These are phyloP conservation scores for Moxostoma hubbsi DNA, from an alignment of 2,797 vertebrate genomes.

Conservation along the genomic window DNA sequence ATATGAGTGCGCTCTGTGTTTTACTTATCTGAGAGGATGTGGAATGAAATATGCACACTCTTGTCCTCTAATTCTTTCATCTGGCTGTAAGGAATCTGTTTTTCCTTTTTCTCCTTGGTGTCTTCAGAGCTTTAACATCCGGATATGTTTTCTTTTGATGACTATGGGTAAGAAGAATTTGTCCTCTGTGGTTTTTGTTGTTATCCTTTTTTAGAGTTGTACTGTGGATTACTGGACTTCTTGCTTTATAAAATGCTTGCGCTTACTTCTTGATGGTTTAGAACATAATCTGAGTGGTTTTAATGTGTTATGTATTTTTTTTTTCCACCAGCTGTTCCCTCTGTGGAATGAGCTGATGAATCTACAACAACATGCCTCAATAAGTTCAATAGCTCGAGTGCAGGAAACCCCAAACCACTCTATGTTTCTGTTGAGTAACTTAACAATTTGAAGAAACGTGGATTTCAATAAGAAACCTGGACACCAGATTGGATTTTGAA, in stretches of 20 bases:
- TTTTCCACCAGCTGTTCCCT: constrained; percentile 52
- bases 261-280: constrained; percentile 7
- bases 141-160: constrained; percentile 93
- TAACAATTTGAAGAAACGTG: constrained; percentile 6
- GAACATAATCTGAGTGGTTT: not conserved
- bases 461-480: constrained; percentile 32
- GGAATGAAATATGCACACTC: constrained; percentile 42
- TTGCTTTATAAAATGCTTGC: not conserved
- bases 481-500: constrained; percentile 18
- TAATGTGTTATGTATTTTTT: constrained; percentile 28
- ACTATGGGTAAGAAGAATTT: constrained; percentile 89
- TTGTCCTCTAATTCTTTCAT: constrained; percentile 34
- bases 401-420: constrained; percentile 23
- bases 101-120: constrained; percentile 68
- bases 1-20: constrained; percentile 30
- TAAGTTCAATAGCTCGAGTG: constrained; percentile 34
- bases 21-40: constrained; percentile 45
- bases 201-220: constrained; percentile 27
- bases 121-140: constrained; percentile 52
- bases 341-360: constrained; percentile 47
- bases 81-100: constrained; percentile 46
- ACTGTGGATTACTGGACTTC: constrained; percentile 5
- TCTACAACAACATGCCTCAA: constrained; percentile 37
- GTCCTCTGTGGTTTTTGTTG: constrained; percentile 30
- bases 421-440: constrained; percentile 45